A percentile compares a stretch with the other conserved stretches of the same genome.
These are phyloP conservation scores for Numenius arquata DNA, from an alignment of 2,113 vertebrate species.

Conservation along the genomic window DNA sequence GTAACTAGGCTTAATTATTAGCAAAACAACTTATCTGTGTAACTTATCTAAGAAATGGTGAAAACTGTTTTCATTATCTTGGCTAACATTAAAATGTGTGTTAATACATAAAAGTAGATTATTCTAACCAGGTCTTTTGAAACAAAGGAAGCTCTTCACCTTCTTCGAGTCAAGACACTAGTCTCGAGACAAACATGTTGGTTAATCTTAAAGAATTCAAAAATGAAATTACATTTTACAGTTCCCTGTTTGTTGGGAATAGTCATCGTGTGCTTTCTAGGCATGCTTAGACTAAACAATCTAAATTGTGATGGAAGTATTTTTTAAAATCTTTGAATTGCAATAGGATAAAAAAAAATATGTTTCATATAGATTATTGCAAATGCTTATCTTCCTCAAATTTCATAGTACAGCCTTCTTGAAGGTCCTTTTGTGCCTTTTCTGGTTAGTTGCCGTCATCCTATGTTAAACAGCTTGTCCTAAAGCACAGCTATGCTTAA, in stretches of 20 bases:
- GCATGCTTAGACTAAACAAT: background rate
- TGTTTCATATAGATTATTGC: background rate
- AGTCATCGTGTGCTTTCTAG: background rate
- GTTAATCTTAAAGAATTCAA: background rate
- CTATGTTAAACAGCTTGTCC: constrained; percentile 16
- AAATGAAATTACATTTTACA: background rate
- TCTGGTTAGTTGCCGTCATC: background rate
- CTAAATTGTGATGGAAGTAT: background rate
- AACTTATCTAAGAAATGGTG: background rate
- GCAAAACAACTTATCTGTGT: background rate
- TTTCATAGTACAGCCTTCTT: background rate
- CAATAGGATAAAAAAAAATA: background rate
- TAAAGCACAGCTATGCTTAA: background rate
- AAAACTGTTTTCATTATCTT: background rate
- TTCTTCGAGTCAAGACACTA: background rate
- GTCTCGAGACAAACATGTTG: background rate
- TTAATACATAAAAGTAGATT: background rate
- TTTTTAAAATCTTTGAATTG: background rate
- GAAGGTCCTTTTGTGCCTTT: background rate
- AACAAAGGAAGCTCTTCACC: background rate
- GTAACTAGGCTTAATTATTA: background rate
- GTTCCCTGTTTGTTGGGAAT: background rate
- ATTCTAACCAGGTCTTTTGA: background rate
- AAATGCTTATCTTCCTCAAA: background rate
- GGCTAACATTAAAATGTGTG: background rate